phyloP scores from a whole-genome alignment of 2,113 vertebrate species.

The Okapia johnstoni region DNA sequence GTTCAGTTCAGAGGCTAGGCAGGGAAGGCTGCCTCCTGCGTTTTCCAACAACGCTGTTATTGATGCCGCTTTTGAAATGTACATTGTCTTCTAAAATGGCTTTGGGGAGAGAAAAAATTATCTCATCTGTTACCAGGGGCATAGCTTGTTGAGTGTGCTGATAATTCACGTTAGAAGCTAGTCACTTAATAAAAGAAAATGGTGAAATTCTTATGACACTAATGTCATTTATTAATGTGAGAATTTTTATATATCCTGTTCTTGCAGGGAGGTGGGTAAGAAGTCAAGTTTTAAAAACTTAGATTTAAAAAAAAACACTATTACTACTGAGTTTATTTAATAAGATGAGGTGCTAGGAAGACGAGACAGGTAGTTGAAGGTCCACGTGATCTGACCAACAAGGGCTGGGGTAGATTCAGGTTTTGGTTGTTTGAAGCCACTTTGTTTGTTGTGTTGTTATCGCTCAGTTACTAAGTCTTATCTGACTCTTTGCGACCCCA shows the following conservation, averaged over 20 bases:
- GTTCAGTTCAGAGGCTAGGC: conserved; percentile 71
- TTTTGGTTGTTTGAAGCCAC: neutral
- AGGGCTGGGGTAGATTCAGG: rapidly evolving
- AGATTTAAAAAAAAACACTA: neutral
- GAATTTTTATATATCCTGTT: neutral
- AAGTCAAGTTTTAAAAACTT: neutral
- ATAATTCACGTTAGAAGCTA: conserved; percentile 66
- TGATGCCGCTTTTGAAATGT: conserved; percentile 71
- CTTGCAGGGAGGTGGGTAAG: neutral
- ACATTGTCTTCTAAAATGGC: conserved; percentile 61
- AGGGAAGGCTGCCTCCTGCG: neutral
- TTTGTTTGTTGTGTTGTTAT: neutral
- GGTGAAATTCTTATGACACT: conserved; percentile 46
- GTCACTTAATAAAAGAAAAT: conserved; percentile 63
- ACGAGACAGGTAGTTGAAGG: neutral
- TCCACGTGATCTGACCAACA: rapidly evolving
- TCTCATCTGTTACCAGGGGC: conserved; percentile 60
- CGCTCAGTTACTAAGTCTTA: neutral
- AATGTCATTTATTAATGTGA: conserved; percentile 53
- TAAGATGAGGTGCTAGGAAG: neutral
- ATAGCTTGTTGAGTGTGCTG: conserved; percentile 56
- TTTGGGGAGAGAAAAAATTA: conserved; percentile 65
- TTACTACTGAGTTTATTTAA: neutral
- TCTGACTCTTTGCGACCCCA: neutral
- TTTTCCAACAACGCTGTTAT: conserved; percentile 70